These are phyloP conservation scores for Dioctria rufipes DNA, from an alignment of 2,888 invertebrate species.

Conservation along the genomic window DNA sequence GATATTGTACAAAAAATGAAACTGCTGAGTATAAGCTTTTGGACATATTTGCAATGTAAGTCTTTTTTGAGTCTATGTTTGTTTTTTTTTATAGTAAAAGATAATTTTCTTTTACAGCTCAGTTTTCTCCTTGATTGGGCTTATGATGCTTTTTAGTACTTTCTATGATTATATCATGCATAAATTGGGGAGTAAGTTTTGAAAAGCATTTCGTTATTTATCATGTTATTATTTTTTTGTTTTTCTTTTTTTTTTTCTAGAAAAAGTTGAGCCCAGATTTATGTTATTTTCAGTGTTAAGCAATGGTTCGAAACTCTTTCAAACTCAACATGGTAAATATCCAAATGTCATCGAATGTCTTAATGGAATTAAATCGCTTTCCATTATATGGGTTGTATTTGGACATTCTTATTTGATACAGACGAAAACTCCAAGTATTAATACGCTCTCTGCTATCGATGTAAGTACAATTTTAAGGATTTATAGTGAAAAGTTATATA, in stretches of 20 bases:
- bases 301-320: conserved; percentile 66
- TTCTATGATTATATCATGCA: conserved; percentile 67
- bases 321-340: conserved; percentile 65
- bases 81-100: too few relatives aligned
- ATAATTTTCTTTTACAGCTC: conserved; percentile 62
- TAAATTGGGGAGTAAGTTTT: conserved; percentile 65
- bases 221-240: background rate
- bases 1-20: too few relatives aligned
- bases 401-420: conserved; percentile 67
- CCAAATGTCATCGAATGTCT: conserved; percentile 71
- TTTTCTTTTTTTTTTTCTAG: background rate
- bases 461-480: too few relatives aligned
- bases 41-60: too few relatives aligned
- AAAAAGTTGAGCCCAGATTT: background rate
- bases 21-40: too few relatives aligned
- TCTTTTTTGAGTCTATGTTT: too few relatives aligned
- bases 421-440: background rate
- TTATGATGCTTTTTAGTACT: conserved; percentile 66
- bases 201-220: background rate
- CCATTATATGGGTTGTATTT: conserved; percentile 72
- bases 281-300: background rate
- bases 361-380: conserved; percentile 71
- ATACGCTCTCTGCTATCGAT: background rate
- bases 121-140: conserved; percentile 65
- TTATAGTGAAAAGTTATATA: too few relatives aligned